A percentile compares a stretch with the other conserved stretches of the same genome.
These are phyloP conservation scores for Glareola pratincola DNA, from an alignment of 2,113 vertebrate genomes.

Conservation along the genomic window DNA sequence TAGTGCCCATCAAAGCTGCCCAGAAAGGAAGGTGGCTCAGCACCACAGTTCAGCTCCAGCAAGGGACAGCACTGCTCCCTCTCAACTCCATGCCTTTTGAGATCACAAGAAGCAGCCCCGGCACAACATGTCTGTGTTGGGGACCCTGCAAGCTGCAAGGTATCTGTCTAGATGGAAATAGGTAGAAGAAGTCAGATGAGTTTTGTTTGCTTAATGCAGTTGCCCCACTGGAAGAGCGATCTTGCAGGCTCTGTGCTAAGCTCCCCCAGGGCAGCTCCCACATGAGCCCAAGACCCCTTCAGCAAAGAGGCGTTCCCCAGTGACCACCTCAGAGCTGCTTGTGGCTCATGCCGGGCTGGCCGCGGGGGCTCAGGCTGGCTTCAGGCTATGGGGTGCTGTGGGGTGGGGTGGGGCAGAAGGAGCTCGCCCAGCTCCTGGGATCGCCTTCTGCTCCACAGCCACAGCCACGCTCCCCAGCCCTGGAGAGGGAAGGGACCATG, in stretches of 20 bases:
- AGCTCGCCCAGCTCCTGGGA: background rate
- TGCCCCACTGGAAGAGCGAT: constrained; percentile 7
- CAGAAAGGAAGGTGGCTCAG: background rate
- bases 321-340: background rate
- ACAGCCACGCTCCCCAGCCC: accelerated
- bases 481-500: accelerated
- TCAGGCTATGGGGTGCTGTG: background rate
- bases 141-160: background rate
- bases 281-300: background rate
- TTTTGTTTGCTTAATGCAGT: constrained; percentile 14
- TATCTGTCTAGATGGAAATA: background rate
- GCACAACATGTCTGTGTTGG: background rate
- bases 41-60: background rate
- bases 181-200: background rate
- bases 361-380: accelerated
- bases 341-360: accelerated
- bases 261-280: background rate
- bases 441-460: background rate
- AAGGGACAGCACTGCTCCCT: background rate
- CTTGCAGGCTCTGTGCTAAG: background rate
- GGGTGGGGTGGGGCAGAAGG: background rate
- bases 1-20: background rate
- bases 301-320: background rate
- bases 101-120: background rate
- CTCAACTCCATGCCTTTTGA: background rate